Conservation (phyloP, 2,113 vertebrate species). For the Zapus hudsonius region DNA sequence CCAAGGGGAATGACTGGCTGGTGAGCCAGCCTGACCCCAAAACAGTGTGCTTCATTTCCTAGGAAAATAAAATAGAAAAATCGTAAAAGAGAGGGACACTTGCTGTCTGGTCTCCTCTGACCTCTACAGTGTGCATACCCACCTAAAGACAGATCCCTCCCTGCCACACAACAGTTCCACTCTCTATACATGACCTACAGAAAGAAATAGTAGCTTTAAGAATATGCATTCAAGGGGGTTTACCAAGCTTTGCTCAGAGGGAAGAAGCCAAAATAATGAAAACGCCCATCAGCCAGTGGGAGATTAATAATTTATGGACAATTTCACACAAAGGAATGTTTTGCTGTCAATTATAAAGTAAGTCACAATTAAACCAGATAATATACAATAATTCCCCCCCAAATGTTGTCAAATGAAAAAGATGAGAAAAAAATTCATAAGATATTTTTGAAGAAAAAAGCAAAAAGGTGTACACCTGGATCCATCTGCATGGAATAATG, state of each 20-base stretch:
- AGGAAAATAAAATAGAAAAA: no score
- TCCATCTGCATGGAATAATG: background rate
- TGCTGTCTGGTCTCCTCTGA: no score
- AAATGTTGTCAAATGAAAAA: background rate
- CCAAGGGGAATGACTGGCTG: no score
- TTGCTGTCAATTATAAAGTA: constrained; percentile 12
- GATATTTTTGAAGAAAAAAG: background rate
- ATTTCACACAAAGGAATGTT: background rate
- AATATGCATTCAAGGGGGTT: background rate
- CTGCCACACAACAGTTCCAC: background rate
- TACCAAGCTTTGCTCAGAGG: background rate
- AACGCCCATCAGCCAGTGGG: background rate
- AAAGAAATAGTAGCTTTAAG: background rate
- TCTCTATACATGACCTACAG: background rate
- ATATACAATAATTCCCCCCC: background rate
- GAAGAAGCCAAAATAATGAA: background rate
- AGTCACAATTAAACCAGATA: background rate
- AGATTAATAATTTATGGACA: background rate
- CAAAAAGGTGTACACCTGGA: background rate
- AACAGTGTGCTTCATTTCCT: no score
- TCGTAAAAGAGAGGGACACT: no score
- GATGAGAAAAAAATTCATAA: background rate
- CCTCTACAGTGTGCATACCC: no score
- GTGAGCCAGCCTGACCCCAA: no score
- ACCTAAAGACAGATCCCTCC: no score